Base-by-base conservation (phyloP, 2,888 invertebrate species). In the Ecliptopera silaceata region DNA sequence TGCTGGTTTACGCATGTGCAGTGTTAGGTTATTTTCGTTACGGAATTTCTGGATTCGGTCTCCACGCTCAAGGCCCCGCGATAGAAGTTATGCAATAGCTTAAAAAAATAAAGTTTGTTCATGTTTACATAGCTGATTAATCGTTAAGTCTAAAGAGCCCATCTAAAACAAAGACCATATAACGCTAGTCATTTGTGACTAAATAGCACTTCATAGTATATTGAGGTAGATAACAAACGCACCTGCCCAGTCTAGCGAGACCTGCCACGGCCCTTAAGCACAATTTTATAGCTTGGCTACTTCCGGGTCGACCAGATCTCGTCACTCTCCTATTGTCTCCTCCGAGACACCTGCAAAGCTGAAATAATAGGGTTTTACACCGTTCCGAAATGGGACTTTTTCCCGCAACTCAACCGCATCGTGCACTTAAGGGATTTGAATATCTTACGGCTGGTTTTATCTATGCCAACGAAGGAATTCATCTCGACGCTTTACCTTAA, bases 341-440 rank as follows among this genome's bases (percentile, higher is more conserved):
- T 71, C 69, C 54, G 85, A 86, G 88, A 87, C 84, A 90, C 86
- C 88, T 88, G 86, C 81, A 80, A 82, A 86, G 80, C 82, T 80
- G 77, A 88, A 89, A 90, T 89, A 89, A 88, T 89, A 88, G 87
- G 88, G 84, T 88, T 88, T 88, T 87, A 89, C 88, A 87, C 79
- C 85, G 84, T 79, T 84, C 80, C 85, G 85, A 88, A 89, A 89
- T 87, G 85, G 84, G 83, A 86, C 84, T 88, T 89, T 90, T 89
- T 88, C 88, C 79, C 88, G 85, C 88, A 85, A 84, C 86, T 84
- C 88, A 86, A 88, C 90, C 90, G 84, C 90, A 84, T 73, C 85
- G 88, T 87, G 87, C 89, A 91, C 90, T 91, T 90, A 89, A 87
- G 90, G 90, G 90, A 89, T 89, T 89, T 90, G 89, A 90, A 91